These are phyloP conservation scores for Polypterus senegalus DNA, from an alignment of 2,113 vertebrate genomes.

Conservation along the genomic window DNA sequence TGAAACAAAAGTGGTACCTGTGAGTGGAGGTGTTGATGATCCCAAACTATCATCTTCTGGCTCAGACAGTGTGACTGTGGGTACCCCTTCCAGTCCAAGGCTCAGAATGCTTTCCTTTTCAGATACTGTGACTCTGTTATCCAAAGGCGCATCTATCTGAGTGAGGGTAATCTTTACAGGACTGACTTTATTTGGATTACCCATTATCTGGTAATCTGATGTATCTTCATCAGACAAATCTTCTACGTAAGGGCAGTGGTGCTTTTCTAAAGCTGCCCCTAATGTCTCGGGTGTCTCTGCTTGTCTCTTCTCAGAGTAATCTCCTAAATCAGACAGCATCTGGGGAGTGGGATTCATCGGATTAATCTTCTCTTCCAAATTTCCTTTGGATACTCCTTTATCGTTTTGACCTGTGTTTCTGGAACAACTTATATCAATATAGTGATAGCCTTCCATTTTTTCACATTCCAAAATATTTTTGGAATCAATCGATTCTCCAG, in stretches of 20 bases:
- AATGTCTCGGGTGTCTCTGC: slow-evolving; percentile 36
- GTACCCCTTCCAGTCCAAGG: slow-evolving; percentile 70
- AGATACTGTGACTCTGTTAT: slow-evolving; percentile 26
- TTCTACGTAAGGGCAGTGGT: slow-evolving; percentile 61
- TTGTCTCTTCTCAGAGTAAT: slow-evolving; percentile 37
- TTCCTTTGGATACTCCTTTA: slow-evolving; percentile 25
- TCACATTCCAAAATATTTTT: slow-evolving; percentile 63
- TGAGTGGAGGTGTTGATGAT: slow-evolving; percentile 76
- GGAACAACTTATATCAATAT: slow-evolving; percentile 84
- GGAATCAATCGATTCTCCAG: slow-evolving; percentile 59
- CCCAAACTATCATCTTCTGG: slow-evolving; percentile 88
- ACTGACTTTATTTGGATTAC: slow-evolving; percentile 46
- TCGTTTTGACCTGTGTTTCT: slow-evolving; percentile 45
- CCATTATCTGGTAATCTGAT: slow-evolving; percentile 52
- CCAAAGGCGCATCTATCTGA: slow-evolving; percentile 37
- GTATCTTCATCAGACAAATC: slow-evolving; percentile 59
- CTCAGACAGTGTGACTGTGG: slow-evolving; percentile 81
- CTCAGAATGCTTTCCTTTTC: slow-evolving; percentile 61
- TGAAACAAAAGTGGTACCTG: slow-evolving; percentile 38
- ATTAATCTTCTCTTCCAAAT: slow-evolving; percentile 43
- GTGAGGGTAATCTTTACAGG: slow-evolving; percentile 81
- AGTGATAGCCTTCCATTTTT: slow-evolving; percentile 79
- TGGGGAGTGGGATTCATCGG: slow-evolving; percentile 31
- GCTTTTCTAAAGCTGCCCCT: slow-evolving; percentile 42
- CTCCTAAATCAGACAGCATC: slow-evolving; percentile 27